Evolutionary conservation across 2,113 vertebrate species (phyloP).

Genomic region (Pollachius pollachius): DNA sequence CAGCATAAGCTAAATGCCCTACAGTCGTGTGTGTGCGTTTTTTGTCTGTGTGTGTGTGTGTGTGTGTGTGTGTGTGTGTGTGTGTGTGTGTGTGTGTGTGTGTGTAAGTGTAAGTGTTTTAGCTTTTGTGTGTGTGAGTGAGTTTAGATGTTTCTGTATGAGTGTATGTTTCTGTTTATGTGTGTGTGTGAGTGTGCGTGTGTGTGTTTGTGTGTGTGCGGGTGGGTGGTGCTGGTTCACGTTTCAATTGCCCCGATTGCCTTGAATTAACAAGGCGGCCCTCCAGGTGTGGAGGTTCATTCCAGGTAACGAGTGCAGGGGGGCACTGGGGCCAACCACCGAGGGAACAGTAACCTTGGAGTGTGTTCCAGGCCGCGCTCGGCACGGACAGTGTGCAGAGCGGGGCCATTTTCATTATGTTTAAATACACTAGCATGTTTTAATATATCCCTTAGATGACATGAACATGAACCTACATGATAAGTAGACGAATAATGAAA

Average conservation of each 20-base stretch:
- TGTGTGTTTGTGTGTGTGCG: no score
- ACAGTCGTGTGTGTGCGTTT: no score
- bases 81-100: background rate
- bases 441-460: no score
- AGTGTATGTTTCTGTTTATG: no score
- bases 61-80: constrained; percentile 2
- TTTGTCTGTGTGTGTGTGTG: no score
- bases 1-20: constrained; percentile 20
- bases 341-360: constrained; percentile 54
- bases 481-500: no score
- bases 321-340: constrained; percentile 50
- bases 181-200: no score
- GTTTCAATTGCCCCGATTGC: constrained; percentile 50
- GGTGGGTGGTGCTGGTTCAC: constrained; percentile 37
- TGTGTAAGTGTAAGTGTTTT: constrained; percentile 8
- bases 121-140: no score
- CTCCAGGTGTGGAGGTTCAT: constrained; percentile 51
- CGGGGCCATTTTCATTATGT: constrained; percentile 5
- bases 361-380: constrained; percentile 29
- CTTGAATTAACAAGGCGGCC: constrained; percentile 61
- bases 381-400: constrained; percentile 45
- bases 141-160: no score
- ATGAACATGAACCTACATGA: no score
- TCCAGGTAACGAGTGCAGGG: background rate
- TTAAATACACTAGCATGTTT: constrained; percentile 22